phyloP scores from a whole-genome alignment of 2,797 vertebrate genomes.

The Halcyon smyrnensis region DNA sequence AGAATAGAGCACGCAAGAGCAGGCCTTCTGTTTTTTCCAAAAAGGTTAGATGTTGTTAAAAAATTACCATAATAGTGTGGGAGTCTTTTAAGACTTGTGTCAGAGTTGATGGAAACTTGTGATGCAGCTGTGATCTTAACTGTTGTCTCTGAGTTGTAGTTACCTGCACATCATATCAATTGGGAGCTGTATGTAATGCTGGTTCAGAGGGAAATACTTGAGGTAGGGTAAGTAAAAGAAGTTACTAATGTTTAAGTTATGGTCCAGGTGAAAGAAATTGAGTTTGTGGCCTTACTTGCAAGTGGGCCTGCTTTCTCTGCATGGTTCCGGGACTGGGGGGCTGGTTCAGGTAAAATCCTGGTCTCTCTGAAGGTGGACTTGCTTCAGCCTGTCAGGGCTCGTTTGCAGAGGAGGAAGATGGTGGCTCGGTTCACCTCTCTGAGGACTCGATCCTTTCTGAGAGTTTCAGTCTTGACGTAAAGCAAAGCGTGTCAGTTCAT shows the following conservation, averaged over 20 bases:
- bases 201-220: neutral
- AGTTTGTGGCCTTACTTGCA: neutral
- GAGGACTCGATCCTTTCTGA: neutral
- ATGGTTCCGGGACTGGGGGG: fast-evolving
- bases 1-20: neutral
- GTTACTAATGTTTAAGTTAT: neutral
- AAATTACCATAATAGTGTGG: fast-evolving
- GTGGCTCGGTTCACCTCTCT: neutral
- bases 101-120: neutral
- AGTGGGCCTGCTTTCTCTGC: neutral
- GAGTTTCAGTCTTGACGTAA: neutral
- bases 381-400: neutral
- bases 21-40: neutral
- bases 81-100: neutral
- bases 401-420: neutral
- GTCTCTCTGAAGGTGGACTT: neutral
- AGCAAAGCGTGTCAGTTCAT: neutral
- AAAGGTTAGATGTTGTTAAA: neutral
- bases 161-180: neutral
- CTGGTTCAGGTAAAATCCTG: neutral
- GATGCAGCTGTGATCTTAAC: neutral
- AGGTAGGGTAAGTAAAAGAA: neutral
- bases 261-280: neutral
- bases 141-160: neutral
- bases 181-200: neutral